Evolutionary conservation across 2,113 vertebrate species (phyloP), one percentile per base, ranked within the genome.

Genomic region (Podocnemis expansa): DNA sequence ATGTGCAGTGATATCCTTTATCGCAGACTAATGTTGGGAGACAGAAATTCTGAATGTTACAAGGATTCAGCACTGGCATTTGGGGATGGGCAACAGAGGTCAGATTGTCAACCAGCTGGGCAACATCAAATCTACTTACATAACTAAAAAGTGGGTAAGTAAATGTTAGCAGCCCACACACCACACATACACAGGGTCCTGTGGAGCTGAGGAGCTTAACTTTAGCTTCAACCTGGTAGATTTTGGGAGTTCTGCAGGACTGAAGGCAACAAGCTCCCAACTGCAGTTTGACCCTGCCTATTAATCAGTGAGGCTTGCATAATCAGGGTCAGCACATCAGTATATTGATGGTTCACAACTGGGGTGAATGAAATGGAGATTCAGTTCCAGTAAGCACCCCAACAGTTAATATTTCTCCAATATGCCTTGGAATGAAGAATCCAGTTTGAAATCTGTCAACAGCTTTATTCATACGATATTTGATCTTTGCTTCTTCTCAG

Each of bases 21-120:
- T 83, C 96, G 82, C 82, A 92, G 93, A 95, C 58, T 93, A 58
- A 78, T 85, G 92, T 85, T 67, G 75, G 89, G 55, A 27, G 85
- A 27, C 90, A 54, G 88, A 82, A 93, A 93, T 96, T 92, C 45
- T 38, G 54, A 12, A 2, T 11, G 54, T 91, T 87, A 82, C 24
- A 54, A 85, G 76, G 76, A 80, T 79, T 95, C 91, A 89, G 93
- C 93, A 91, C 19, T 82, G 58, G 95, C 80, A 81, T 60, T 90
- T 34, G 12, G 52, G 24, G 22, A 9, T 78, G n/a, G 85, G 51
- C 80, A 91, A 75, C 24, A 51, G 81, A 92, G 88, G 6, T 3
- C 24, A 58, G 83, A 51, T 51, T 2, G 51, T 80, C 56, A 92
- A 83, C 24, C 41, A 27, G 67, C 82, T 13, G 89, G 4, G 3